These are phyloP conservation scores for Serranochromis macrocephalus DNA, from an alignment of 2,113 vertebrate species.

Conservation along the genomic window DNA sequence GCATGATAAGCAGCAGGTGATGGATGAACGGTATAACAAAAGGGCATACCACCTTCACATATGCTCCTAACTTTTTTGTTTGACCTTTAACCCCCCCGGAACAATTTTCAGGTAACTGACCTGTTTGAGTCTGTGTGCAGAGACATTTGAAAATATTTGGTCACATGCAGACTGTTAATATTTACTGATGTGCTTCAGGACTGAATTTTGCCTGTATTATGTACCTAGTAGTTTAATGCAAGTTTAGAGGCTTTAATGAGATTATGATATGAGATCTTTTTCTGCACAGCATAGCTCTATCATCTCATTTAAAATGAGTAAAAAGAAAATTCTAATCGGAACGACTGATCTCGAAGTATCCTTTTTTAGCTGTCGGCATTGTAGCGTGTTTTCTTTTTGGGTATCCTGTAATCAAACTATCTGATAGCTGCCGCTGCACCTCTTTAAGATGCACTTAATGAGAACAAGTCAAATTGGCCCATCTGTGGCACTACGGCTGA, in stretches of 20 bases:
- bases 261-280: constrained; percentile 20
- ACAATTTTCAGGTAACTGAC: neutral
- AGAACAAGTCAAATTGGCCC: constrained; percentile 60
- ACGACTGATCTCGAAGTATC: neutral
- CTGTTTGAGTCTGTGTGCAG: neutral
- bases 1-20: neutral
- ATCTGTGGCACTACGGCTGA: constrained; percentile 40
- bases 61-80: neutral
- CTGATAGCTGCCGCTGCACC: constrained; percentile 45
- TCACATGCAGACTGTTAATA: neutral
- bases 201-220: neutral
- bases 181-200: neutral
- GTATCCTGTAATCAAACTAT: constrained; percentile 57
- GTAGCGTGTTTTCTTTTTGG: neutral
- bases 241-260: neutral
- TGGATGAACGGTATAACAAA: neutral
- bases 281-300: neutral
- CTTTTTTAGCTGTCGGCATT: neutral
- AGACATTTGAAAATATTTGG: neutral
- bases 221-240: neutral
- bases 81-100: neutral
- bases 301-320: neutral
- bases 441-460: constrained; percentile 64
- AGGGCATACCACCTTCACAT: neutral
- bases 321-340: neutral